Evolutionary conservation across 2,888 invertebrate species (phyloP).

Genomic region (Neoaliturus tenellus): DNA sequence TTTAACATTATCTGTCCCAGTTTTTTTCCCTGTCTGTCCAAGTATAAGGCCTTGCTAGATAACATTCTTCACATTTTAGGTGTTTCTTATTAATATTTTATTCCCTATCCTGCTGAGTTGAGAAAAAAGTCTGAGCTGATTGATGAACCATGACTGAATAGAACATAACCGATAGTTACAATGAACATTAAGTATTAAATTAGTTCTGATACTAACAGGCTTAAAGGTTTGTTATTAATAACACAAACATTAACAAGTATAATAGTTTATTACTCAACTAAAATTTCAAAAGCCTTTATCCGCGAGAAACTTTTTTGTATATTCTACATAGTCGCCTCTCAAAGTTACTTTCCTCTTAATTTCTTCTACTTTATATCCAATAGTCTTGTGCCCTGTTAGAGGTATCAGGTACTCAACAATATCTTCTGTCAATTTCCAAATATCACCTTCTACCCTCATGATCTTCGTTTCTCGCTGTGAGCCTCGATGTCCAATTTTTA

Average conservation of each 20-base stretch:
- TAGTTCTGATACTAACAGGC: no score
- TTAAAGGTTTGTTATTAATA: no score
- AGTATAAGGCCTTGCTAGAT: no score
- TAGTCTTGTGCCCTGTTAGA: conserved; percentile 67
- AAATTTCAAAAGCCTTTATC: conserved; percentile 83
- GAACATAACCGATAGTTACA: no score
- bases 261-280: not conserved
- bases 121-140: no score
- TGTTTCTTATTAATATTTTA: no score
- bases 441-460: conserved; percentile 87
- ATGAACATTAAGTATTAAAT: no score
- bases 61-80: no score
- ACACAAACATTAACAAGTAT: not conserved
- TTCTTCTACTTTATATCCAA: conserved; percentile 86
- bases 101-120: no score
- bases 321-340: conserved; percentile 84
- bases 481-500: conserved; percentile 77
- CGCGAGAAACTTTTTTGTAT: conserved; percentile 81
- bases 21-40: no score
- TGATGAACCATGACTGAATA: no score
- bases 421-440: conserved; percentile 86
- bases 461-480: conserved; percentile 80
- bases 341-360: conserved; percentile 81
- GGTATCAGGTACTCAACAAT: conserved; percentile 78
- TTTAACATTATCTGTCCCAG: no score